These are phyloP conservation scores for Drosophila meridionalis DNA, from an alignment of 2,888 invertebrate species.

Conservation along the genomic window DNA sequence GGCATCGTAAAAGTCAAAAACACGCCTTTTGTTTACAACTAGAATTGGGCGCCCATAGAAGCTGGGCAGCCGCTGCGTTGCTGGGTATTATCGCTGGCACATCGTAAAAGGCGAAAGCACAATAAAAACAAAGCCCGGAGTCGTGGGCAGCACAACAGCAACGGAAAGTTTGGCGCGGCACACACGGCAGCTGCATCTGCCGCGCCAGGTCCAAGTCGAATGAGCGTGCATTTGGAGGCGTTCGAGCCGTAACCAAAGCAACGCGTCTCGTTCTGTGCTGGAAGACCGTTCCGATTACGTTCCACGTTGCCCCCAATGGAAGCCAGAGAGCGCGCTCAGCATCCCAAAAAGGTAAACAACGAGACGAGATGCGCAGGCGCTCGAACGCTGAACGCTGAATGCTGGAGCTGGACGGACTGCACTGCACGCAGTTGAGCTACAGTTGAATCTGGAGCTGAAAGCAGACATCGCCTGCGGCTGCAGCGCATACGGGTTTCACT, in stretches of 20 bases:
- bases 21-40: slow-evolving; percentile 62
- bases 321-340: slow-evolving; percentile 20
- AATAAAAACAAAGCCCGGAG: slow-evolving; percentile 48
- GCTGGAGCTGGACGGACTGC: slow-evolving; percentile 6
- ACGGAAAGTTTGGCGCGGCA: slow-evolving; percentile 18
- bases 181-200: slow-evolving; percentile 62
- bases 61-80: slow-evolving; percentile 8
- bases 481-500: slow-evolving; percentile 25
- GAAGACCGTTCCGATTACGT: slow-evolving; percentile 33
- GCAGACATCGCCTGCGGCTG: slow-evolving; percentile 3
- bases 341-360: slow-evolving; percentile 54
- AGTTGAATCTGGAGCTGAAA: neutral
- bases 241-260: slow-evolving; percentile 40
- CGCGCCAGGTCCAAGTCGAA: slow-evolving; percentile 73
- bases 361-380: slow-evolving; percentile 57
- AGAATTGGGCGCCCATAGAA: slow-evolving; percentile 31
- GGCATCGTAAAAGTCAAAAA: slow-evolving; percentile 52
- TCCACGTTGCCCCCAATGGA: slow-evolving; percentile 43
- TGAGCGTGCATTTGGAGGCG: slow-evolving; percentile 72
- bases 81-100: slow-evolving; percentile 41
- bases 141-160: slow-evolving; percentile 13
- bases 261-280: slow-evolving; percentile 32
- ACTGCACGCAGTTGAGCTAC: slow-evolving; percentile 21
- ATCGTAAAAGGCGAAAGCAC: slow-evolving; percentile 55
- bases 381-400: slow-evolving; percentile 17